A percentile compares a stretch with the other conserved stretches of the same genome.
Conservation (phyloP, 2,113 vertebrate species). For the Oryzias woworae region DNA sequence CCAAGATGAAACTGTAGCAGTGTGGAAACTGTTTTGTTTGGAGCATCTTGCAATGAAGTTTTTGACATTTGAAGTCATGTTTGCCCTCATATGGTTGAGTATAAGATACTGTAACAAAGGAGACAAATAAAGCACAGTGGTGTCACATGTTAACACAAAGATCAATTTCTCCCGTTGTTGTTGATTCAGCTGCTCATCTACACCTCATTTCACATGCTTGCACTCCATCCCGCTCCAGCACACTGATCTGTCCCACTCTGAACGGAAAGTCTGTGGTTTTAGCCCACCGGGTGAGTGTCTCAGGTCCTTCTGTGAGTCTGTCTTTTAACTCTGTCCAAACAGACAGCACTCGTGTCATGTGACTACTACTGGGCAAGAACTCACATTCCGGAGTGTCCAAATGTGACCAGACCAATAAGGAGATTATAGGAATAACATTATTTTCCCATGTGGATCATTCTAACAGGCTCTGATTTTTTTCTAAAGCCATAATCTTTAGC, state of each 20-base stretch:
- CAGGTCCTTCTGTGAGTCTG: not conserved
- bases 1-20: not conserved
- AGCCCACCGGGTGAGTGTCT: not conserved
- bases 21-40: not conserved
- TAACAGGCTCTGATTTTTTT: too few relatives aligned
- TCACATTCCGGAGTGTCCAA: not conserved
- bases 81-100: too few relatives aligned
- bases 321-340: not conserved
- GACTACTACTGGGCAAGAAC: not conserved
- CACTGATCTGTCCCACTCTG: constrained; percentile 10
- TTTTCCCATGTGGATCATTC: not conserved
- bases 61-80: too few relatives aligned
- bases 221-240: constrained; percentile 11
- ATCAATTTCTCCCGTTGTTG: constrained; percentile 51
- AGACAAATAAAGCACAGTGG: too few relatives aligned
- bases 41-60: not conserved
- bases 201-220: constrained; percentile 21
- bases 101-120: too few relatives aligned
- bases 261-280: constrained; percentile 1
- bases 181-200: constrained; percentile 67
- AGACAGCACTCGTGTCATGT: not conserved
- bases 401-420: not conserved
- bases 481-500: too few relatives aligned
- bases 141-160: constrained; percentile 3
- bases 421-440: not conserved